Evolutionary conservation across 1,140 invertebrate species (phyloP), one percentile per base, ranked within the genome.

Genomic region (Agrypnia vestita): DNA sequence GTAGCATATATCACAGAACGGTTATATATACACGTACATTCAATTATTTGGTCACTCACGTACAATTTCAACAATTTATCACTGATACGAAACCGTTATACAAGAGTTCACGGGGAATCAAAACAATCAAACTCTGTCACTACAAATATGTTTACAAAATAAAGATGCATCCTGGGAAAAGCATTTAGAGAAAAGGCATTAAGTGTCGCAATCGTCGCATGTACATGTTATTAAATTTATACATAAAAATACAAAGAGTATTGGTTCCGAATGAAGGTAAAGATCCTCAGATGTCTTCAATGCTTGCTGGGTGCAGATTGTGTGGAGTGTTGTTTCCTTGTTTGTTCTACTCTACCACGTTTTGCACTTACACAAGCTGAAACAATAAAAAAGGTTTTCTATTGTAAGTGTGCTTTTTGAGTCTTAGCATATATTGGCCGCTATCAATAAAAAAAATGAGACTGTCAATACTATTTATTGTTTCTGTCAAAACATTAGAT

Each of bases 281-380:
- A 80, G 94, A 25, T 95, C 94, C 94, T 94, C 94, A 95, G 94
- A 95, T 95, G 94, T 95, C 94, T 94, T 95, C 94, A 95, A 95
- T 95, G 94, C 94, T 93, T 94, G 94, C 94, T 94, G 93, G 92
- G 92, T 94, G 91, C 91, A 92, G 90, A 90, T 93, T 94, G 92
- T 93, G 89, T 88, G 89, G 84, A 86, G 82, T 84, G 81, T 82
- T 83, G 90, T 91, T 88, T 87, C 89, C 90, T 90, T 90, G 86
- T 55, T 91, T 88, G 90, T 90, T 89, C 90, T 92, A 91, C 89
- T 91, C 90, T 90, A 90, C 91, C 91, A 92, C 91, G 91, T 91
- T 92, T 92, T 93, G 56, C 92, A 93, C 91, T 93, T 93, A 94
- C 93, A 94, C 93, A 94, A 94, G 93, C 93, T 94, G 93, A 85